Conservation (phyloP, 1,140 invertebrate genomes). For the Hyles euphorbiae region DNA sequence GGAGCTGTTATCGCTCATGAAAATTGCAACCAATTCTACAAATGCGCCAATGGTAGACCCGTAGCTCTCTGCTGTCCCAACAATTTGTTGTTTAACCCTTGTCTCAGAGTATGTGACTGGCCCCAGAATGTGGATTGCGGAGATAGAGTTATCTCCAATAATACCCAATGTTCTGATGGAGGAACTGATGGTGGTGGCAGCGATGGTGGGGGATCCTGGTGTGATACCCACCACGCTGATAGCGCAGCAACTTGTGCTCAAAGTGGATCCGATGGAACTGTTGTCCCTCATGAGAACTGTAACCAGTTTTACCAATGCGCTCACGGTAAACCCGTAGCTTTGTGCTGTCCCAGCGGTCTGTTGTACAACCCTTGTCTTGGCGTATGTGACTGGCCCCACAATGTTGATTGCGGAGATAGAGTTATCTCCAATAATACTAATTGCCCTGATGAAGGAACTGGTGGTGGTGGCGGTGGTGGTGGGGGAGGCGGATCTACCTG, state of each 20-base stretch:
- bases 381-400: constrained; percentile 76
- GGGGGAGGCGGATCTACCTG: background rate
- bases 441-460: constrained; percentile 11
- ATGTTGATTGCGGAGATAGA: constrained; percentile 48
- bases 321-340: constrained; percentile 18
- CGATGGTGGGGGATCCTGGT: background rate
- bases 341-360: constrained; percentile 58
- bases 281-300: constrained; percentile 20
- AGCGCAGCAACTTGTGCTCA: background rate
- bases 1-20: constrained; percentile 20
- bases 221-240: constrained; percentile 1
- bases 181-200: constrained; percentile 7
- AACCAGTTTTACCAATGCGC: constrained; percentile 23
- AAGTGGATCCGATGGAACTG: background rate
- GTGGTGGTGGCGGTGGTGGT: background rate
- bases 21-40: constrained; percentile 24
- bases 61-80: constrained; percentile 13
- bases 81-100: too few relatives aligned
- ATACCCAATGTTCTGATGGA: constrained; percentile 9
- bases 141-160: background rate
- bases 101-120: background rate
- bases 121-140: constrained; percentile 54
- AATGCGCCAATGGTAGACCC: constrained; percentile 13
- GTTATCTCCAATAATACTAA: background rate
- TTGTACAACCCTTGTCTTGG: constrained; percentile 75